phyloP scores from a whole-genome alignment of 2,113 vertebrate genomes.

The Eretmochelys imbricata region DNA sequence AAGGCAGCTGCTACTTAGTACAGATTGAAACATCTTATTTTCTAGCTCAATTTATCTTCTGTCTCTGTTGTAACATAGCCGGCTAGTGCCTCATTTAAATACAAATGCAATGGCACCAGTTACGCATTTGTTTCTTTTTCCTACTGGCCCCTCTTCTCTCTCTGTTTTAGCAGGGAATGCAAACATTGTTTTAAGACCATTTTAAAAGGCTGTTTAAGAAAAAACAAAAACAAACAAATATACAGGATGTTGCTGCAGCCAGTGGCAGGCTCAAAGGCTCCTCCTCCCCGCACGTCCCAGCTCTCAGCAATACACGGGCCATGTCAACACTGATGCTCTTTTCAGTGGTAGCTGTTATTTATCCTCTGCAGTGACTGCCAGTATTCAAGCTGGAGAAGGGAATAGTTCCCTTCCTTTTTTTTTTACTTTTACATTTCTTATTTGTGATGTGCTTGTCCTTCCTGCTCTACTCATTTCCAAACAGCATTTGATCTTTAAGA shows the following conservation, averaged over 20 bases:
- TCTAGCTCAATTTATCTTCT: neutral
- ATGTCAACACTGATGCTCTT: neutral
- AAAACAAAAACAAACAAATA: neutral
- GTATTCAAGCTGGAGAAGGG: neutral
- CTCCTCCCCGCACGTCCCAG: neutral
- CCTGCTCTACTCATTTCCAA: neutral
- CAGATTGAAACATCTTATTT: neutral
- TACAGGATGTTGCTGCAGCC: neutral
- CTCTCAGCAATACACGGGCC: neutral
- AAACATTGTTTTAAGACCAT: neutral
- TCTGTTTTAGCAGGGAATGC: neutral
- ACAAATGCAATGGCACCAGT: neutral
- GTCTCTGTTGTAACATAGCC: neutral
- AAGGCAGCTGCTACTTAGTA: neutral
- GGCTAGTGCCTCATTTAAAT: neutral
- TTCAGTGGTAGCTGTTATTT: neutral
- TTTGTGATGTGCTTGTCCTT: neutral
- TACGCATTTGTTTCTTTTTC: neutral
- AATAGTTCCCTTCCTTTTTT: neutral
- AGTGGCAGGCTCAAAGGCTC: neutral
- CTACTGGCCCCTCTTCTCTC: neutral
- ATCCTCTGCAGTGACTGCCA: neutral
- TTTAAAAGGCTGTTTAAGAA: neutral
- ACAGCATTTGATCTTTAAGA: neutral
- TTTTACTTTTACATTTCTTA: neutral